phyloP scores from a whole-genome alignment of 2,888 invertebrate species.

The Endotricha flammealis region DNA sequence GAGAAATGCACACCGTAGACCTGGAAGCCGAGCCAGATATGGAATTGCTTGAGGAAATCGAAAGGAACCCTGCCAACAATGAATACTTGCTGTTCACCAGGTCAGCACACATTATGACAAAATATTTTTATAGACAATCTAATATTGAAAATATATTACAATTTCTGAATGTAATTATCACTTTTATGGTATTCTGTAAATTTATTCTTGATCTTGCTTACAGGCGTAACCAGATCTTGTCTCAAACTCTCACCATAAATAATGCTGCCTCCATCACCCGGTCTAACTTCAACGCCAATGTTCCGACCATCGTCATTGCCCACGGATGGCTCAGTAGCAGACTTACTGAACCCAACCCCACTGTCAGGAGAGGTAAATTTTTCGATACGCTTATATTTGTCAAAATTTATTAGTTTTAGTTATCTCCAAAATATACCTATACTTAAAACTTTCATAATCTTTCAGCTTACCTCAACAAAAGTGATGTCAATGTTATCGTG shows the following conservation, averaged over 20 bases:
- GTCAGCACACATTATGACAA: conserved; percentile 3
- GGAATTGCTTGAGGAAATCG: neutral
- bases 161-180: neutral
- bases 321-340: conserved; percentile 52
- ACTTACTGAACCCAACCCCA: conserved; percentile 35
- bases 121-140: conserved; percentile 10
- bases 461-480: conserved; percentile 36
- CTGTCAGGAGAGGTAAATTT: conserved; percentile 34
- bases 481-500: conserved; percentile 45
- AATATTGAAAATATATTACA: neutral
- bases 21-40: too few species aligned
- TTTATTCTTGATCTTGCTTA: too few species aligned
- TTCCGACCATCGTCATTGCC: conserved; percentile 37
- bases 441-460: conserved; percentile 2
- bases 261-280: conserved; percentile 32
- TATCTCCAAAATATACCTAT: neutral
- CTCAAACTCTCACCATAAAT: conserved; percentile 34
- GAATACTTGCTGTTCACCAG: conserved; percentile 12
- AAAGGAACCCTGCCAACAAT: too few species aligned
- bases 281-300: conserved; percentile 41
- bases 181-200: too few species aligned
- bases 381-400: neutral
- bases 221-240: conserved; percentile 31
- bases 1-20: too few species aligned
- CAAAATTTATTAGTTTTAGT: neutral